Conservation (phyloP, 1,140 invertebrate genomes). For the Pemphigus obesinymphae region DNA sequence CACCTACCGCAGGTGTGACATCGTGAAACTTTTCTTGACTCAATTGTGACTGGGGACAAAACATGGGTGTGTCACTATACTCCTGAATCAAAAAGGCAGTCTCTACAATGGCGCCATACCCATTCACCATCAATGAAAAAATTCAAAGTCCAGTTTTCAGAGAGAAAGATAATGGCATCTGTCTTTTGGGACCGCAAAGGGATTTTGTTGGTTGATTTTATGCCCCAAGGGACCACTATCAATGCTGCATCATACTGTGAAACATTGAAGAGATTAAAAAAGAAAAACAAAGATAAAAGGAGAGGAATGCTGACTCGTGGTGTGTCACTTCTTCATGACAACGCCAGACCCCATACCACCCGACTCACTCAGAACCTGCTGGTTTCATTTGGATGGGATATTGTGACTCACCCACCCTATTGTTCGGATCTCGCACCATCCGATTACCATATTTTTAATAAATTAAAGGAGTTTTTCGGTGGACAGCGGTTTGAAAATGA, state of each 20-base stretch:
- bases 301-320: too few relatives aligned
- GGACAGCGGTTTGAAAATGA: too few relatives aligned
- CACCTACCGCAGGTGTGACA: too few relatives aligned
- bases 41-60: conserved; percentile 46
- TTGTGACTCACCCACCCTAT: too few relatives aligned
- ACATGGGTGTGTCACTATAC: conserved; percentile 46
- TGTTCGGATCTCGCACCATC: too few relatives aligned
- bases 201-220: conserved; percentile 16
- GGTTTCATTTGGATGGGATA: conserved; percentile 47
- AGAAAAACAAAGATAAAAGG: conserved; percentile 45
- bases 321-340: conserved; percentile 49
- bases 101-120: conserved; percentile 41
- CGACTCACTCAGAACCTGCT: conserved; percentile 43
- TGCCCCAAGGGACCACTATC: conserved; percentile 6
- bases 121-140: conserved; percentile 40
- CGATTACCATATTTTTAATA: too few relatives aligned
- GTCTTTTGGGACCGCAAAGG: too few relatives aligned
- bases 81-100: conserved; percentile 46
- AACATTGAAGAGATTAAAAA: conserved; percentile 26
- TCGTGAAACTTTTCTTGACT: neutral
- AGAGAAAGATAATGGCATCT: too few relatives aligned
- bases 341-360: conserved; percentile 48
- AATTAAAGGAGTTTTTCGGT: too few relatives aligned
- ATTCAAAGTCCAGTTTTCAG: too few relatives aligned
- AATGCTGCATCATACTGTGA: conserved; percentile 41